Percentiles rank a stretch among this genome's conserved stretches.
Conservation (phyloP, 2,888 invertebrate genomes). For the Cremastinae sp. region DNA sequence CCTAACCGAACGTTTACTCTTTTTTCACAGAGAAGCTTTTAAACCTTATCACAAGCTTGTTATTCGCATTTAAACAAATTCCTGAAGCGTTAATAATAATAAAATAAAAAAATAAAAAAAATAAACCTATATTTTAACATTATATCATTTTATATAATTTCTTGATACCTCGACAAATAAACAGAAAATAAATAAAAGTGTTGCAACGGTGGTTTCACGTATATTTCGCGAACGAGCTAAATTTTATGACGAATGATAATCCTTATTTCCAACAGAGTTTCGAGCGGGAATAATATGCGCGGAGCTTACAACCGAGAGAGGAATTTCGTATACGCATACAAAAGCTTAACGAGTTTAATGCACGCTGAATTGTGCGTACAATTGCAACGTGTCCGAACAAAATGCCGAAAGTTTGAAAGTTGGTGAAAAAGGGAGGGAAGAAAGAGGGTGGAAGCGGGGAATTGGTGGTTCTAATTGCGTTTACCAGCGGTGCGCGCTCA, state of each 20-base stretch:
- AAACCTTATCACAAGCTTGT: no score
- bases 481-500: conserved; percentile 53
- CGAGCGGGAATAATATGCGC: conserved; percentile 15
- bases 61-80: no score
- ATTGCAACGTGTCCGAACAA: conserved; percentile 17
- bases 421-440: conserved; percentile 1
- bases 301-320: neutral
- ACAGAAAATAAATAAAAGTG: neutral
- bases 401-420: conserved; percentile 37
- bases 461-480: conserved; percentile 59
- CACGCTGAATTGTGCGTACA: conserved; percentile 18
- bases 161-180: neutral
- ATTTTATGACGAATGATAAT: neutral
- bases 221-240: conserved; percentile 7
- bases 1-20: neutral
- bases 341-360: conserved; percentile 29
- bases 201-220: neutral
- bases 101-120: neutral
- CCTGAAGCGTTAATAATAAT: no score
- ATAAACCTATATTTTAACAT: neutral
- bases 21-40: no score
- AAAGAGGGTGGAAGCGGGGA: conserved; percentile 6
- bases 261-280: conserved; percentile 29
- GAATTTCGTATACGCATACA: conserved; percentile 18
- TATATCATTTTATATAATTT: no score